Conservation (phyloP, 2,113 vertebrate species). For the Climacteris rufus region DNA sequence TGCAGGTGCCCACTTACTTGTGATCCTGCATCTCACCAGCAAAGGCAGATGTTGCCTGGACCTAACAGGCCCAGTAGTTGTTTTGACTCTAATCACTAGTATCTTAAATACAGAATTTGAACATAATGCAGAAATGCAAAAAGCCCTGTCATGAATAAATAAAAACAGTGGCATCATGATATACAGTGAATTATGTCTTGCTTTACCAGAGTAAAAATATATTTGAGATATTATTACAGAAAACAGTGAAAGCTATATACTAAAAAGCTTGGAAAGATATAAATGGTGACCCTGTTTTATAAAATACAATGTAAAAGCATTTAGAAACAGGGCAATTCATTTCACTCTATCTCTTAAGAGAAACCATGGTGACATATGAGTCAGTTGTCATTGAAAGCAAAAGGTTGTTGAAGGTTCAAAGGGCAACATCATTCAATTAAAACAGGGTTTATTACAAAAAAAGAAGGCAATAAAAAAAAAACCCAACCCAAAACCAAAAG, state of each 20-base stretch:
- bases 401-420: neutral
- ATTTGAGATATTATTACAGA: neutral
- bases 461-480: neutral
- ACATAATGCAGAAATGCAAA: neutral
- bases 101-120: neutral
- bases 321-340: neutral
- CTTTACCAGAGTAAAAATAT: neutral
- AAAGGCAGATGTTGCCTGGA: neutral
- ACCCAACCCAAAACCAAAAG: neutral
- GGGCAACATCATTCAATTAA: neutral
- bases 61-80: neutral
- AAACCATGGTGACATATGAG: neutral
- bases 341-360: neutral
- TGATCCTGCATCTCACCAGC: fast-evolving
- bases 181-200: neutral
- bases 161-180: neutral
- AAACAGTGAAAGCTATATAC: neutral
- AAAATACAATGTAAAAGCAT: neutral
- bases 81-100: neutral
- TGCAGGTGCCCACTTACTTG: neutral
- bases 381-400: neutral
- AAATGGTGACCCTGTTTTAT: neutral
- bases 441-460: neutral
- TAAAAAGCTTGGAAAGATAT: neutral
- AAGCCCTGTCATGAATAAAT: neutral